Conservation (phyloP, 2,113 vertebrate species). For the Bagarius yarrelli region DNA sequence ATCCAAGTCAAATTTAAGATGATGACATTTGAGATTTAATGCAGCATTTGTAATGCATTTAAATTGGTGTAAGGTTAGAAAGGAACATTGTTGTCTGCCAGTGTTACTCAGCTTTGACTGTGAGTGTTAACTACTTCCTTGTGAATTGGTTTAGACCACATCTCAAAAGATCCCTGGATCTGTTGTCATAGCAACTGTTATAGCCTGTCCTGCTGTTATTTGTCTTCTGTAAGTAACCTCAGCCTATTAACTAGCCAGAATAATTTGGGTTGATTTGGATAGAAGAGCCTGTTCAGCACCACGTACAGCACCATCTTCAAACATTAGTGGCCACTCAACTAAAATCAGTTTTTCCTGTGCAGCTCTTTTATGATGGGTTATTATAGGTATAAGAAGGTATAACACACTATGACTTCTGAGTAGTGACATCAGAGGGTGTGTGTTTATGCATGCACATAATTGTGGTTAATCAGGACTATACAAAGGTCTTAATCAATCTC, state of each 20-base stretch:
- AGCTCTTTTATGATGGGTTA: not conserved
- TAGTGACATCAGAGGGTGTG: not conserved
- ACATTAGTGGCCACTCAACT: not conserved
- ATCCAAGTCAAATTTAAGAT: not conserved
- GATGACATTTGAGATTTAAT: not conserved
- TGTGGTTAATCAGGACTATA: slow-evolving; percentile 26
- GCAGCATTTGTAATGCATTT: not conserved
- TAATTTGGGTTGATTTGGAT: slow-evolving; percentile 26
- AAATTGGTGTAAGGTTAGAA: slow-evolving; percentile 2
- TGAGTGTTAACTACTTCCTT: slow-evolving; percentile 33
- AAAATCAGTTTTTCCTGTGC: not conserved
- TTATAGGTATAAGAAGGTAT: not conserved
- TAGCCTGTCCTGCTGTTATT: slow-evolving; percentile 26
- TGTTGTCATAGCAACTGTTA: slow-evolving; percentile 47
- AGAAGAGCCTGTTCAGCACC: slow-evolving; percentile 13
- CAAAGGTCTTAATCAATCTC: slow-evolving; percentile 13
- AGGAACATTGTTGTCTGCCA: not conserved
- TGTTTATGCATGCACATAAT: not conserved
- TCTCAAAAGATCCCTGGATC: slow-evolving; percentile 36
- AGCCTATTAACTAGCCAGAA: slow-evolving; percentile 5
- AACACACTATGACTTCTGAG: not conserved
- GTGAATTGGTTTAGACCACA: slow-evolving; percentile 36
- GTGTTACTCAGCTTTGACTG: not conserved
- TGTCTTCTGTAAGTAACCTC: slow-evolving; percentile 22
- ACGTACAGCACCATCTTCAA: slow-evolving; percentile 5